Conservation (phyloP, 2,797 vertebrate genomes). For the Sebastes aleutianus region DNA sequence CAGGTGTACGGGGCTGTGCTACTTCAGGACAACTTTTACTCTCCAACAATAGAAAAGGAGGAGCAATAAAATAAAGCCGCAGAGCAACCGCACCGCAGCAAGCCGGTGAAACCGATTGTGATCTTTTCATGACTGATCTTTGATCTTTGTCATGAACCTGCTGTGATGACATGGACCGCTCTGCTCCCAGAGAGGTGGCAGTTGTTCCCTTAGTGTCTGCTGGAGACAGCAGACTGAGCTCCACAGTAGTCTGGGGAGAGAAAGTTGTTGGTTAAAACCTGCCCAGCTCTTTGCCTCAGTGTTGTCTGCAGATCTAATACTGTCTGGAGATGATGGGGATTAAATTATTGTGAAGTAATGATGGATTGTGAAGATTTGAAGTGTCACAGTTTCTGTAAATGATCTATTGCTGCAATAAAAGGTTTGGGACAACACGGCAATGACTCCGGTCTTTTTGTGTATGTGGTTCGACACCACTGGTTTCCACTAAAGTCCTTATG, state of each 20-base stretch:
- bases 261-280: neutral
- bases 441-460: neutral
- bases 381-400: constrained; percentile 68
- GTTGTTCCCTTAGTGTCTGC: neutral
- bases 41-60: constrained; percentile 17
- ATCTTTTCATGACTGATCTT: constrained; percentile 1
- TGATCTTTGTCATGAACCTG: constrained; percentile 28
- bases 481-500: no score
- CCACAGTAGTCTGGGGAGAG: neutral
- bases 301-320: constrained; percentile 25
- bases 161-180: neutral
- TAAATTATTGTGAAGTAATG: constrained; percentile 77
- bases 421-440: constrained; percentile 70
- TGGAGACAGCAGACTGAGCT: neutral
- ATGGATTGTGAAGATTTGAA: constrained; percentile 49
- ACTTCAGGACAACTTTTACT: constrained; percentile 28
- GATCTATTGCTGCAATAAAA: constrained; percentile 82
- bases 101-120: neutral
- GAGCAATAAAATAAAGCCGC: constrained; percentile 46
- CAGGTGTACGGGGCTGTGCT: constrained; percentile 26
- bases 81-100: neutral
- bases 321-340: constrained; percentile 51
- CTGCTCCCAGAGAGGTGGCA: constrained; percentile 10
- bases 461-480: no score
- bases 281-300: neutral